Conservation (phyloP, 2,797 vertebrate species). For the Pelochelys cantorii region DNA sequence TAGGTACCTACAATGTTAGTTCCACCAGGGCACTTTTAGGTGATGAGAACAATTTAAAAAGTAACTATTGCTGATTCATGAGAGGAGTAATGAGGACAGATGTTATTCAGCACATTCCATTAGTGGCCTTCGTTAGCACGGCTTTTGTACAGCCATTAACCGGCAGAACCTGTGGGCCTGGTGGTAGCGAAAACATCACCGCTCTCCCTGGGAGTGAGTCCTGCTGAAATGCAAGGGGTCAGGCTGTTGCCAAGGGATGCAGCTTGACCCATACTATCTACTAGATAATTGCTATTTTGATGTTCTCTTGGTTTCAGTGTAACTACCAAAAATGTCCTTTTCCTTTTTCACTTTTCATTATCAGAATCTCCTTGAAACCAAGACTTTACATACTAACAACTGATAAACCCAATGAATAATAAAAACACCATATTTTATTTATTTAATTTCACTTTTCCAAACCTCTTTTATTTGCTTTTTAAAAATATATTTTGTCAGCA, state of each 20-base stretch:
- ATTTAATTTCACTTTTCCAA: conserved; percentile 38
- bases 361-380: not conserved
- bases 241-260: not conserved
- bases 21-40: not conserved
- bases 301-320: not conserved
- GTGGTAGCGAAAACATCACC: not conserved
- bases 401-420: not conserved
- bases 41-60: not conserved
- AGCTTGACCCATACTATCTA: not conserved
- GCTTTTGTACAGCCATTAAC: not conserved
- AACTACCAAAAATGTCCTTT: not conserved
- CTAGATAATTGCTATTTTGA: not conserved
- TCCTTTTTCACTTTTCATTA: not conserved
- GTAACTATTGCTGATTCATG: not conserved
- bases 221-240: not conserved
- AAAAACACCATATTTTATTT: conserved; percentile 47
- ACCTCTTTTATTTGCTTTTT: not conserved
- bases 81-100: not conserved
- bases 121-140: not conserved
- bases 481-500: not conserved
- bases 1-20: not conserved
- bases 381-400: not conserved
- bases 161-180: not conserved
- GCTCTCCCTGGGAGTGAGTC: not conserved
- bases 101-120: not conserved